These are phyloP conservation scores for Mohoua ochrocephala DNA, from an alignment of 2,113 vertebrate species.

Conservation along the genomic window DNA sequence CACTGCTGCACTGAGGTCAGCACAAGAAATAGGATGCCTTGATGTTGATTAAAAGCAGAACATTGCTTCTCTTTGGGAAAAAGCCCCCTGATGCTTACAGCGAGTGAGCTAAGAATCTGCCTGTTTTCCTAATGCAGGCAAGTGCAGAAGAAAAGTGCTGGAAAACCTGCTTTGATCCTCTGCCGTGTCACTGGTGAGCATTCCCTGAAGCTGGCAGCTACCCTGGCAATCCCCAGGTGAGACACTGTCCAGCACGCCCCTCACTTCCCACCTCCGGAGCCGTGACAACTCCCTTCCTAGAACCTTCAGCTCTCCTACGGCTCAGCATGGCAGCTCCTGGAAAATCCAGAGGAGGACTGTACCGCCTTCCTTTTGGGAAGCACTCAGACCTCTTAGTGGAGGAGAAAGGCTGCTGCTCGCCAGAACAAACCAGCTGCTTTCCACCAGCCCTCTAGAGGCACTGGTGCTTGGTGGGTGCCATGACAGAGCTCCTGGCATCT, in stretches of 20 bases:
- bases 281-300: accelerated
- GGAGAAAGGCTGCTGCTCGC: neutral
- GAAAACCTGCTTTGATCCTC: neutral
- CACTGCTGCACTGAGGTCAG: neutral
- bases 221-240: neutral
- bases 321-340: neutral
- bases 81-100: neutral
- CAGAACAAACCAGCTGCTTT: neutral
- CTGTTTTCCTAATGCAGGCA: neutral
- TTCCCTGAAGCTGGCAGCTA: neutral
- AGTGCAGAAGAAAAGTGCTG: neutral
- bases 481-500: neutral
- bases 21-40: neutral
- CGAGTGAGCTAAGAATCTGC: neutral
- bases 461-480: accelerated
- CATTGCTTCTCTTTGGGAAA: neutral
- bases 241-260: neutral
- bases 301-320: neutral
- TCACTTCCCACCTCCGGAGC: accelerated
- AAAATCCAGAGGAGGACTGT: neutral
- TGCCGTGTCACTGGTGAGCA: neutral
- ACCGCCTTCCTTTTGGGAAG: neutral
- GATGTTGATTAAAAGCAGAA: neutral
- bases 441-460: neutral
- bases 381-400: neutral